Conservation (phyloP, 2,113 vertebrate genomes). For the Oenanthe melanoleuca region DNA sequence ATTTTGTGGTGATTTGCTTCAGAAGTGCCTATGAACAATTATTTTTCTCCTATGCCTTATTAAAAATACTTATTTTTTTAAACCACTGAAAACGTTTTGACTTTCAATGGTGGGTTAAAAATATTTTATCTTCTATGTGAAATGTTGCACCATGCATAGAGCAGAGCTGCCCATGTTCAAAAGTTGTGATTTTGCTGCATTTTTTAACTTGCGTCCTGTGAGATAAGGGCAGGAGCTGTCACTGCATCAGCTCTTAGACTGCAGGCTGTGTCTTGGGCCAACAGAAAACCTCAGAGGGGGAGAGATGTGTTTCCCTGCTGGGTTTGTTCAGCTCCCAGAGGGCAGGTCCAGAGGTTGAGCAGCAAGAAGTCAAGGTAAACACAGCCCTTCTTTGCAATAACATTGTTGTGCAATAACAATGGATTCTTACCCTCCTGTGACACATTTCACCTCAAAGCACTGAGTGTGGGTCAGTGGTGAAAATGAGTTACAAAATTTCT, state of each 20-base stretch:
- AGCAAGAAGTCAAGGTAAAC: neutral
- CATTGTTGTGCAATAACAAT: neutral
- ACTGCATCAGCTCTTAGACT: neutral
- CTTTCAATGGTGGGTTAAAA: neutral
- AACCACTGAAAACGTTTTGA: neutral
- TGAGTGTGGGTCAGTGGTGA: neutral
- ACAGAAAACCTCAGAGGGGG: neutral
- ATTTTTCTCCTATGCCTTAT: neutral
- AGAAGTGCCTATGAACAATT: neutral
- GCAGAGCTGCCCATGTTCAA: neutral
- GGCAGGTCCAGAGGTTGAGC: neutral
- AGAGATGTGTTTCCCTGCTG: neutral
- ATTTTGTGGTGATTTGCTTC: neutral
- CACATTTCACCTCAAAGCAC: neutral
- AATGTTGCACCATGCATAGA: neutral
- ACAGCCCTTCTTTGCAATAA: neutral
- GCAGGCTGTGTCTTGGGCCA: neutral
- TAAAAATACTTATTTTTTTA: neutral
- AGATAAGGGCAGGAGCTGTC: neutral
- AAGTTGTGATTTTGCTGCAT: neutral
- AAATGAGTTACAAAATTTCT: neutral
- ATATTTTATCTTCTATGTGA: neutral
- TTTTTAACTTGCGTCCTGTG: slow-evolving; percentile 20
- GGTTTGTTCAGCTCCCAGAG: neutral
- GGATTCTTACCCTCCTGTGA: neutral